These are phyloP conservation scores for Emydura subglobosa DNA, from an alignment of 2,113 vertebrate genomes.

Conservation along the genomic window DNA sequence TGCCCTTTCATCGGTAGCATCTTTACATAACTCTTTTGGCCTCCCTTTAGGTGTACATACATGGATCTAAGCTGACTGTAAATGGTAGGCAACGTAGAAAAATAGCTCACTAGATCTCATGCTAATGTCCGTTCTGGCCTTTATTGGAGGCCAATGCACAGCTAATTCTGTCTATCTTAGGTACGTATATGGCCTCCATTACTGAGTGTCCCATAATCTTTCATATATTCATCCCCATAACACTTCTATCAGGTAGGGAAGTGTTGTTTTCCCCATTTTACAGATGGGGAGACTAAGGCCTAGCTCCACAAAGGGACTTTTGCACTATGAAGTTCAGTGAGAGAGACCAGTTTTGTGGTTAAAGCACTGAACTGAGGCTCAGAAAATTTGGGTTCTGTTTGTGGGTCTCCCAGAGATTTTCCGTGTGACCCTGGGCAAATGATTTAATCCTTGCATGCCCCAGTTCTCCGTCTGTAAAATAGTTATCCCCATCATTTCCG, in stretches of 20 bases:
- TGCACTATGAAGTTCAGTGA: not conserved
- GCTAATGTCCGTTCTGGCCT: not conserved
- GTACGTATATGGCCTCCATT: not conserved
- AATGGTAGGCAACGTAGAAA: not conserved
- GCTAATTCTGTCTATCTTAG: not conserved
- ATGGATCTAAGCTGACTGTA: not conserved
- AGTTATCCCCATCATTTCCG: not conserved
- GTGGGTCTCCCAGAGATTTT: not conserved
- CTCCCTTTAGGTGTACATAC: accelerated
- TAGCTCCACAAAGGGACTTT: too few species aligned
- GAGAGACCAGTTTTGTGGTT: not conserved
- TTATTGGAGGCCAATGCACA: not conserved
- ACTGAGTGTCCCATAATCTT: not conserved
- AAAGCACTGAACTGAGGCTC: not conserved
- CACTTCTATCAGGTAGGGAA: not conserved
- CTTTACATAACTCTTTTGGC: not conserved
- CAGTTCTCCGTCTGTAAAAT: too few species aligned
- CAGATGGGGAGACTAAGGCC: not conserved
- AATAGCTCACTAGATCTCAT: not conserved
- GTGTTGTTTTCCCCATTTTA: not conserved
- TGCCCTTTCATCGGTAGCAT: accelerated
- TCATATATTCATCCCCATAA: not conserved
- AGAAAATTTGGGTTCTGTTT: not conserved
- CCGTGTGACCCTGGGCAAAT: not conserved
- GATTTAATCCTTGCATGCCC: too few species aligned